Percentiles rank a stretch among this genome's conserved stretches.
These are phyloP conservation scores for Penaeus vannamei DNA, from an alignment of 1,140 invertebrate species.

Conservation along the genomic window DNA sequence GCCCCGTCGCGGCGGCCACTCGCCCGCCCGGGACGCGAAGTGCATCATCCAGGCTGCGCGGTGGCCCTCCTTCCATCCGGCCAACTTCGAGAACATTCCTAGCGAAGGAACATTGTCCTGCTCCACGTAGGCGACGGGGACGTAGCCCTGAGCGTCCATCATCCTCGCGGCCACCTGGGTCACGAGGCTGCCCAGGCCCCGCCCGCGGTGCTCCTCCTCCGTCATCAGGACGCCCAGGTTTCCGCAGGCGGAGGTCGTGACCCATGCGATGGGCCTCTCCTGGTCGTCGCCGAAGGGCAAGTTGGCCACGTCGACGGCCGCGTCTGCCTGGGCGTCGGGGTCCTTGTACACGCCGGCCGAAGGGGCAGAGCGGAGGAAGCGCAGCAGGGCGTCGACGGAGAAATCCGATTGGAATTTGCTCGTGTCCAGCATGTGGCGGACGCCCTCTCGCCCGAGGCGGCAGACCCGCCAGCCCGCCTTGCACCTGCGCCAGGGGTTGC, in stretches of 20 bases:
- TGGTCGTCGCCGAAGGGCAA: not conserved
- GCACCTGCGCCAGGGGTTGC: not conserved
- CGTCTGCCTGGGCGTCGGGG: not conserved
- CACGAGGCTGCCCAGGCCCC: not conserved
- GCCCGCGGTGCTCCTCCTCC: not conserved
- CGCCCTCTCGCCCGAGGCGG: not conserved
- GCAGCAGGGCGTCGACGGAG: not conserved
- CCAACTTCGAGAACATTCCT: conserved; percentile 3
- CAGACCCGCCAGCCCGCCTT: not conserved
- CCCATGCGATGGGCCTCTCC: not conserved
- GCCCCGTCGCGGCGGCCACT: too few species aligned
- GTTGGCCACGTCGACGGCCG: not conserved
- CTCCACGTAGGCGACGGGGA: not conserved
- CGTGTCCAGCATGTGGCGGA: not conserved
- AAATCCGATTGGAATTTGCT: not conserved
- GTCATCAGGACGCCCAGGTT: not conserved
- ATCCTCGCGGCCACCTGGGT: not conserved
- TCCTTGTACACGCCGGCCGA: not conserved
- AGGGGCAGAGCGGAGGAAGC: not conserved
- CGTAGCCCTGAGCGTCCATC: not conserved
- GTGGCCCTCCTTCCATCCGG: not conserved
- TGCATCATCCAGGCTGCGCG: not conserved
- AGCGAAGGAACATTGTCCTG: not conserved
- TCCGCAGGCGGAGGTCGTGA: not conserved
- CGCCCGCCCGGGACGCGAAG: too few species aligned